Percentiles rank a stretch among this genome's conserved stretches.
These are phyloP conservation scores for Diachasma alloeum DNA, from an alignment of 1,140 invertebrate genomes.

Conservation along the genomic window DNA sequence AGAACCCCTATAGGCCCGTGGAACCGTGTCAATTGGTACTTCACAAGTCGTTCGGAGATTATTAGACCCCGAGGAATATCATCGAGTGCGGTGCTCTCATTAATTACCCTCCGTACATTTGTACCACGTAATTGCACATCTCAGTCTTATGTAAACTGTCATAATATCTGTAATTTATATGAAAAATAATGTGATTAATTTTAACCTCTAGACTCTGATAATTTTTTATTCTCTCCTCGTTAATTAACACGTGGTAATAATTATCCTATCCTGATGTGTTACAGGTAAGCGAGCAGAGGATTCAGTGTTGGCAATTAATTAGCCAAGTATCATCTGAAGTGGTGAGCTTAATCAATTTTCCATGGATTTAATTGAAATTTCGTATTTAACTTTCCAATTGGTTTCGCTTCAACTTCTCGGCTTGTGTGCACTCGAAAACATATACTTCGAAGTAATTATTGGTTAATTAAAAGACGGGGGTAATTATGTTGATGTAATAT, in stretches of 20 bases:
- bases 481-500: background rate
- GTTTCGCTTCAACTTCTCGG: background rate
- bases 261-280: slow-evolving; percentile 36
- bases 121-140: background rate
- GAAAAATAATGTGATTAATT: background rate
- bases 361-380: background rate
- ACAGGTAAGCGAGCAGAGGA: slow-evolving; percentile 39
- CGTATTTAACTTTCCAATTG: slow-evolving; percentile 1
- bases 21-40: slow-evolving; percentile 24
- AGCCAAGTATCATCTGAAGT: background rate
- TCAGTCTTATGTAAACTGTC: background rate
- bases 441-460: background rate
- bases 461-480: background rate
- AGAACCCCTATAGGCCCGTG: slow-evolving; percentile 1
- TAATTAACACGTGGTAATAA: slow-evolving; percentile 1
- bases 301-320: background rate
- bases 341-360: background rate
- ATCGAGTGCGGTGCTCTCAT: background rate
- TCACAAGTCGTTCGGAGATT: slow-evolving; percentile 21
- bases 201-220: background rate
- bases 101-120: background rate
- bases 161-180: background rate
- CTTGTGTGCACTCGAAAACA: background rate
- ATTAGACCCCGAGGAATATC: background rate
- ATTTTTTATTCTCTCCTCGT: background rate